phyloP scores from a whole-genome alignment of 2,113 vertebrate species.

The Nanorana parkeri region DNA sequence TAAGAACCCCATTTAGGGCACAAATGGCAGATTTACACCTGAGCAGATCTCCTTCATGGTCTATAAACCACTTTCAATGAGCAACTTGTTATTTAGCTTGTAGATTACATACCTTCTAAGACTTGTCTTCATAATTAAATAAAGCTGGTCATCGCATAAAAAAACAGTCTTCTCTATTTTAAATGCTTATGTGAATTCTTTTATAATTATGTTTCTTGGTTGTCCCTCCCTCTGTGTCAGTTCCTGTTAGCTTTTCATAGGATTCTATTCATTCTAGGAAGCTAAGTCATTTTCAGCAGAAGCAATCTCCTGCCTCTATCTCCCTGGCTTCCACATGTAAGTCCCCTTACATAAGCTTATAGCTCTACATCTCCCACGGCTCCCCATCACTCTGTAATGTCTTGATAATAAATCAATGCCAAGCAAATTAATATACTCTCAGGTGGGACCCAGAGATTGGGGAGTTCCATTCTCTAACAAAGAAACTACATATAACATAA shows the following conservation, averaged over 20 bases:
- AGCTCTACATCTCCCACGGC: conserved; percentile 26
- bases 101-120: not conserved
- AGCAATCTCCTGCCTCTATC: not conserved
- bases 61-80: conserved; percentile 11
- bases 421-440: conserved; percentile 53
- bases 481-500: conserved; percentile 43
- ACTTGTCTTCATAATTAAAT: not conserved
- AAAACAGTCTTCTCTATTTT: not conserved
- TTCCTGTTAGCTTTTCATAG: not conserved
- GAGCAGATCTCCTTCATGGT: not conserved
- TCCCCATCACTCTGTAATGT: conserved; percentile 30
- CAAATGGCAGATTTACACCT: conserved; percentile 40
- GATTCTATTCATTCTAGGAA: not conserved
- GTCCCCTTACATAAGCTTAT: not conserved
- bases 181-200: not conserved
- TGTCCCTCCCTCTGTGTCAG: not conserved
- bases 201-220: not conserved
- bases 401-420: conserved; percentile 55
- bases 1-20: conserved; percentile 12
- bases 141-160: not conserved
- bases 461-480: conserved; percentile 34
- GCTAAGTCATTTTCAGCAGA: not conserved
- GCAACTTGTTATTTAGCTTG: not conserved
- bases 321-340: not conserved
- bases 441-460: conserved; percentile 32